Base-by-base conservation (phyloP, 2,888 invertebrate genomes). In the Timandra comae region DNA sequence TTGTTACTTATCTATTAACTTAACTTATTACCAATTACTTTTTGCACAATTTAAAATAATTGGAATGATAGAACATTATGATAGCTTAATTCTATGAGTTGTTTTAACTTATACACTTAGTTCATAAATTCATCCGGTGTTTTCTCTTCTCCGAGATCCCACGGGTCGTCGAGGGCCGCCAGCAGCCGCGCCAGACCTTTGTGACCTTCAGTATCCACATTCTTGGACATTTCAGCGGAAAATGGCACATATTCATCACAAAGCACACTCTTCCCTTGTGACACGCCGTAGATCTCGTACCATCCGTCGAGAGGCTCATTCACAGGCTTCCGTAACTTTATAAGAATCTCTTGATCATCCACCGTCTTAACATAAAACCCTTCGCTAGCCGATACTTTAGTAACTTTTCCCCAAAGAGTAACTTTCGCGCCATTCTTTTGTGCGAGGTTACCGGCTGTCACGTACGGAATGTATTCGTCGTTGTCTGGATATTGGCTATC, bases 381-480 rank as follows among this genome's bases (percentile, higher is more conserved):
- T 56, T 84, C 84, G 43, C 66, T 77, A 0, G 76, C 73, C 20
- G 76, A 70, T 41, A 84, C 80, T 63, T 73, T 79, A 1, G 77
- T 78, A 29, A 86, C 76, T 67, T 76, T 79, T 9, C 86, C 86
- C 86, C 85, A 86, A 21, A 86, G 48, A 2, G 70, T 56, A 0
- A 86, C 69, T 73, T 80, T 84, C 56, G 79, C 75, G 70, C 86
- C 84, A 65, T 74, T 80, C 57, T 74, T 75, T 43, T 79, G 78
- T 9, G 70, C 49, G 3, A 86, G 63, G 46, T 70, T 82, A 41
- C 79, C 77, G 63, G 75, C 82, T 6, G 82, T 82, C 38, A 84
- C 81, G 40, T 84, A 86, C 0, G 85, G 86, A 24, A 85, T 61
- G 41, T 71, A 80, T 41, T 85, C 86, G 38, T 86, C 81, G 51